Evolutionary conservation across 1,140 invertebrate species (phyloP), one percentile per base, ranked within the genome.

Genomic region (Pogonus chalceus): DNA sequence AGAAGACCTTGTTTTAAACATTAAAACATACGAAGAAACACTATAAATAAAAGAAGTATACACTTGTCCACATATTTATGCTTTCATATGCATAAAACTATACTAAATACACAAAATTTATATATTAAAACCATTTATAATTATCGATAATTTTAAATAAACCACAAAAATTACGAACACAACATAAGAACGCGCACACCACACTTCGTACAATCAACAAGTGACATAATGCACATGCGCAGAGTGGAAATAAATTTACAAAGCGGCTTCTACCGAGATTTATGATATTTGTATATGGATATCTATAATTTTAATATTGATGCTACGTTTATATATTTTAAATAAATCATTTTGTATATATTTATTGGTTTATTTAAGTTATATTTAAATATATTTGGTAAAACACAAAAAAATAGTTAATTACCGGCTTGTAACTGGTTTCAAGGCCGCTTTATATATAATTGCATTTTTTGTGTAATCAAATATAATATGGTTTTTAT

Each of bases 41-140:
- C 37, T 10, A 43, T n/a, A n/a, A n/a, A n/a, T n/a, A n/a, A 43
- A 43, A 3, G 7, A 4, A 10, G 18, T 43, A 4, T 18, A 43
- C 37, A 43, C 37, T 43, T 18, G 37, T 43, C 18, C 37, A 43
- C 37, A 43, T 43, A 18, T 43, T 43, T 43, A 43, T n/a, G 18
- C 18, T 10, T 12, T 43, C 9, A 43, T 12, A 43, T n/a, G 9
- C 9, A 43, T 18, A 43, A 4, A 9, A 43, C 37, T 43, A 18
- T 43, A 43, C 18, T 18, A 43, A 9, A 43, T 16, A 16, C 18
- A 12, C 37, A 10, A 12, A 18, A 43, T 10, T 43, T 43, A 31
- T 10, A 10, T 43, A 43, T 12, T 43, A 10, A 43, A 10, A 12
- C 4, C 37, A 12, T 10, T 12, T 43, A 18, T 4, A 43, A 18